Percentiles rank a stretch among this genome's conserved stretches.
These are phyloP conservation scores for Drosophila mayaguana DNA, from an alignment of 2,888 invertebrate species.

Conservation along the genomic window DNA sequence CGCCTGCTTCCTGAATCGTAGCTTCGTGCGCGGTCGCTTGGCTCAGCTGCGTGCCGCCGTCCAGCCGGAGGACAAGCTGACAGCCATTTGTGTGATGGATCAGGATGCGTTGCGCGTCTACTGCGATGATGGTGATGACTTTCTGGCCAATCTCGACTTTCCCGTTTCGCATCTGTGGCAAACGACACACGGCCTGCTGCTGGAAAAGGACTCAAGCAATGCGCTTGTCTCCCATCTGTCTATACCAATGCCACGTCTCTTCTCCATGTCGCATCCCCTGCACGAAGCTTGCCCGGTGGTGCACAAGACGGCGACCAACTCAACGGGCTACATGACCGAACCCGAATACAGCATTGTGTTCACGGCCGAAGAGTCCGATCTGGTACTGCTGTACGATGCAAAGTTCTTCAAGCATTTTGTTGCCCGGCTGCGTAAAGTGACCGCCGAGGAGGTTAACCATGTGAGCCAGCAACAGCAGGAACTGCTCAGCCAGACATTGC, in stretches of 20 bases:
- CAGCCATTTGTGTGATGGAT: constrained; percentile 86
- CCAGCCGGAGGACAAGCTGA: constrained; percentile 56
- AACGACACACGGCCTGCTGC: constrained; percentile 93
- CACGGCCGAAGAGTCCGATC: constrained; percentile 91
- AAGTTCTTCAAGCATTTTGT: constrained; percentile 92
- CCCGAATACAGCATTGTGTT: constrained; percentile 89
- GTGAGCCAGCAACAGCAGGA: constrained; percentile 86
- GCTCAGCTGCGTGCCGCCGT: constrained; percentile 53
- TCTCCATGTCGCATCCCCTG: constrained; percentile 94
- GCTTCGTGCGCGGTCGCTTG: constrained; percentile 84
- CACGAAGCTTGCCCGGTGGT: constrained; percentile 95
- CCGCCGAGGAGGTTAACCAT: constrained; percentile 89
- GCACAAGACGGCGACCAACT: constrained; percentile 88
- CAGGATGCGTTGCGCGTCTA: constrained; percentile 91
- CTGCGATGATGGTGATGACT: constrained; percentile 93
- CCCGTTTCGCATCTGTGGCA: constrained; percentile 93
- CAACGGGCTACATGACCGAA: constrained; percentile 88
- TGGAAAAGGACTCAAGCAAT: constrained; percentile 89
- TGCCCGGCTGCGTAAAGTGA: constrained; percentile 92
- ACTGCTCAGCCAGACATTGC: constrained; percentile 63
- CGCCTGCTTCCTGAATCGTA: constrained; percentile 90
- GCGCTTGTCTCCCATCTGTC: constrained; percentile 81
- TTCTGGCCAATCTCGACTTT: constrained; percentile 91
- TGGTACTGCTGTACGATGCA: constrained; percentile 92
- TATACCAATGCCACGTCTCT: constrained; percentile 90